Percentiles rank a stretch among this genome's conserved stretches.
phyloP scores from a whole-genome alignment of 2,888 invertebrate genomes.

The Chydorus sphaericus region DNA sequence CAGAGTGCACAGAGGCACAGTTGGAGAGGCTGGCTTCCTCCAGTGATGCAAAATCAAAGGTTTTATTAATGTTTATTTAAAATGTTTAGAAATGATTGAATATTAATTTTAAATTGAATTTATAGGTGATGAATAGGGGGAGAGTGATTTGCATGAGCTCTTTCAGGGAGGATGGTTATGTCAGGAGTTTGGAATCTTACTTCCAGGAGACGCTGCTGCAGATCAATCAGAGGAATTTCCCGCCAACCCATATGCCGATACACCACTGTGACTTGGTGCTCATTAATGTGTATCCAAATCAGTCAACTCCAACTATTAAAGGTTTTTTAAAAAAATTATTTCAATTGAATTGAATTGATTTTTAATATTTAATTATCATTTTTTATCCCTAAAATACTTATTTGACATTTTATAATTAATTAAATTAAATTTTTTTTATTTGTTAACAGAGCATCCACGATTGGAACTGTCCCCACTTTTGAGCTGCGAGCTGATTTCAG shows the following conservation, averaged over 20 bases:
- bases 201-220: constrained; percentile 64
- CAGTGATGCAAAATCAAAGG: background rate
- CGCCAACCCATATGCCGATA: constrained; percentile 43
- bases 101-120: background rate
- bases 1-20: constrained; percentile 66
- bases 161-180: constrained; percentile 70
- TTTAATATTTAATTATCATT: constrained; percentile 1
- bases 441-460: constrained; percentile 10
- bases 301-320: constrained; percentile 12
- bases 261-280: constrained; percentile 81
- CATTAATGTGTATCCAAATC: constrained; percentile 73
- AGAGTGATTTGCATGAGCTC: constrained; percentile 83
- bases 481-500: constrained; percentile 20
- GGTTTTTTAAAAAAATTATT: constrained; percentile 6
- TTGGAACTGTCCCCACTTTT: constrained; percentile 21
- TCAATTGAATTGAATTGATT: background rate
- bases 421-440: background rate
- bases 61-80: background rate
- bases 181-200: constrained; percentile 72
- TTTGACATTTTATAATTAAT: background rate
- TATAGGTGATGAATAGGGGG: constrained; percentile 43
- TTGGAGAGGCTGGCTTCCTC: constrained; percentile 32
- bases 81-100: background rate
- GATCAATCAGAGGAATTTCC: constrained; percentile 42
- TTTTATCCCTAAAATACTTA: background rate